Evolutionary conservation across 1,140 invertebrate species (phyloP).

Genomic region (Stratiolaelaps scimitus): DNA sequence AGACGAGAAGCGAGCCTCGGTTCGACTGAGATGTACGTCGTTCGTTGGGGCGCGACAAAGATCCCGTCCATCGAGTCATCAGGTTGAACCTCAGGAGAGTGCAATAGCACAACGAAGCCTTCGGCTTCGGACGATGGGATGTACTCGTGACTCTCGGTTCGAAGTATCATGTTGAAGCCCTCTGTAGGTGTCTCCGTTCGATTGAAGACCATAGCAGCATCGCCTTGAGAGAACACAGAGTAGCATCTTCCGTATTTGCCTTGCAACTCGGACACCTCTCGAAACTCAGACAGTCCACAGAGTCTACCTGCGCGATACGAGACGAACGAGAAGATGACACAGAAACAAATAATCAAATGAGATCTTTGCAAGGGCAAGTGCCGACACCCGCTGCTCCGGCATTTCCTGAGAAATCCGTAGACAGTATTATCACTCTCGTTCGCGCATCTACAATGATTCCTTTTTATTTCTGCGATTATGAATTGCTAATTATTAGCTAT

Average conservation of each 20-base stretch:
- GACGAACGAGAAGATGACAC: too few species aligned
- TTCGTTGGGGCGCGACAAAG: not conserved
- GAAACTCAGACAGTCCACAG: not conserved
- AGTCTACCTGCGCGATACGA: not conserved
- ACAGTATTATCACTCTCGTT: too few species aligned
- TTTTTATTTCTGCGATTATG: too few species aligned
- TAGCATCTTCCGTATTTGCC: not conserved
- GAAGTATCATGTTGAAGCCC: not conserved
- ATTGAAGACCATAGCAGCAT: not conserved
- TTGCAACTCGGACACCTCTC: not conserved
- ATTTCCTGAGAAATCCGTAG: too few species aligned
- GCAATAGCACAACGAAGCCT: conserved; percentile 1
- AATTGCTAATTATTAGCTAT: too few species aligned
- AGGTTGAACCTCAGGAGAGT: not conserved
- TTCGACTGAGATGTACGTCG: not conserved
- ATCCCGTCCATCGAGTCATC: not conserved
- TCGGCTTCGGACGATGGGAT: conserved; percentile 1
- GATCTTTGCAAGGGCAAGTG: too few species aligned
- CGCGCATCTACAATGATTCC: too few species aligned
- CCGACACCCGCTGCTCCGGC: too few species aligned
- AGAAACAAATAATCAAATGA: too few species aligned
- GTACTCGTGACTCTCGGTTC: not conserved
- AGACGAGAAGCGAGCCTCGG: not conserved
- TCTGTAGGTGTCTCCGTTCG: conserved; percentile 4
- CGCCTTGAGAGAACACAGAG: not conserved